A percentile compares a stretch with the other conserved stretches of the same genome.
Evolutionary conservation across 2,888 invertebrate species (phyloP).

Genomic region (Caenorhabditis sp.): DNA sequence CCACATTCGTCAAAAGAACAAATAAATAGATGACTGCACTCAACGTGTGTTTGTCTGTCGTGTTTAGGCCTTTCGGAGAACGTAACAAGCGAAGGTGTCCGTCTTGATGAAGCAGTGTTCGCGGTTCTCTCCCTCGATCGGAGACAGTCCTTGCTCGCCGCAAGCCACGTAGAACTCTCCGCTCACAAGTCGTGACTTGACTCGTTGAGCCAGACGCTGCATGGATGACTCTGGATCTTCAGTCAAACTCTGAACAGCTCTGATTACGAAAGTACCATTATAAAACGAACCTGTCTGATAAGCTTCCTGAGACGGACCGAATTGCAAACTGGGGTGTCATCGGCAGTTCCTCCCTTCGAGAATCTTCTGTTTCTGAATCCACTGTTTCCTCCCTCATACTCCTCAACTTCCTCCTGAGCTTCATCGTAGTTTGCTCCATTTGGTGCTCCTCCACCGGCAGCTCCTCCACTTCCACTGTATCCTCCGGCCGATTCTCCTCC

Average conservation of each 20-base stretch:
- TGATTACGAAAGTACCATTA: neutral
- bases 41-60: slow-evolving; percentile 1
- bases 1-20: neutral
- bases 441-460: slow-evolving; percentile 54
- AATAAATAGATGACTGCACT: slow-evolving; percentile 11
- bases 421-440: slow-evolving; percentile 70
- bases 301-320: slow-evolving; percentile 64
- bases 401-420: slow-evolving; percentile 64
- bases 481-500: slow-evolving; percentile 26
- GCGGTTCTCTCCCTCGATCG: slow-evolving; percentile 65
- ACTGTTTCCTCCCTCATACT: slow-evolving; percentile 62
- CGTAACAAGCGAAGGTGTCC: slow-evolving; percentile 66
- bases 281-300: slow-evolving; percentile 66
- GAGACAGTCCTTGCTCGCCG: slow-evolving; percentile 68
- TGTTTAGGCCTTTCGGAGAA: slow-evolving; percentile 68
- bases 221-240: slow-evolving; percentile 67
- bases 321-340: slow-evolving; percentile 64
- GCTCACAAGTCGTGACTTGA: slow-evolving; percentile 66
- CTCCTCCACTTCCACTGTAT: slow-evolving; percentile 43
- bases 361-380: slow-evolving; percentile 70
- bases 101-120: slow-evolving; percentile 70
- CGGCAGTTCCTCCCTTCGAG: slow-evolving; percentile 59
- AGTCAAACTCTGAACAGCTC: slow-evolving; percentile 58
- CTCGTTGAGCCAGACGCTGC: slow-evolving; percentile 65
- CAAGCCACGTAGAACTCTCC: slow-evolving; percentile 73